phyloP scores from a whole-genome alignment of 1,140 invertebrate genomes.

The Marisa cornuarietis region DNA sequence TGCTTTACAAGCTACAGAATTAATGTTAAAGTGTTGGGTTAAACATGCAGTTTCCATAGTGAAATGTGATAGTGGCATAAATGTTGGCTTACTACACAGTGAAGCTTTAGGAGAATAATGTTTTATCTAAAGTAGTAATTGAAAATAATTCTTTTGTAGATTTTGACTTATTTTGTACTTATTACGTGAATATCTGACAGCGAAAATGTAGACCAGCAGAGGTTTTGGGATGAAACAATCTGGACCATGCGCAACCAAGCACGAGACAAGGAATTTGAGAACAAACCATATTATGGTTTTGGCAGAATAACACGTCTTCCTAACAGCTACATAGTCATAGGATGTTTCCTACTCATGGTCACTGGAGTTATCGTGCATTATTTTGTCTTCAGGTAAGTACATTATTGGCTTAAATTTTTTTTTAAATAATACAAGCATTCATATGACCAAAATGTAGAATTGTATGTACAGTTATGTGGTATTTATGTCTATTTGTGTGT shows the following conservation, averaged over 20 bases:
- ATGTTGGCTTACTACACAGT: not conserved
- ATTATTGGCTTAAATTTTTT: not conserved
- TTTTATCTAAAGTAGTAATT: not conserved
- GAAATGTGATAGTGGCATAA: not conserved
- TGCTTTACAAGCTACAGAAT: too few relatives aligned
- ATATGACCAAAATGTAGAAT: not conserved
- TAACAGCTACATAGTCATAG: conserved; percentile 13
- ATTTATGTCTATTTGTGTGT: not conserved
- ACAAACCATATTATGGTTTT: conserved; percentile 15
- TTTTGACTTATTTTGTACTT: not conserved
- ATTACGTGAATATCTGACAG: not conserved
- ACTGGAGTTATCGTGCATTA: conserved; percentile 1
- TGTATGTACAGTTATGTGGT: not conserved
- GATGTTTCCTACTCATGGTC: conserved; percentile 10
- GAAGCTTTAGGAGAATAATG: not conserved
- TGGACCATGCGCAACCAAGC: conserved; percentile 15
- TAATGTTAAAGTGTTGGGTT: too few relatives aligned
- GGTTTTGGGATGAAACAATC: conserved; percentile 20
- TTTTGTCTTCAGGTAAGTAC: not conserved
- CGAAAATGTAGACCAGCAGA: conserved; percentile 3
- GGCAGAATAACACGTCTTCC: not conserved
- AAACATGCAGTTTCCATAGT: too few relatives aligned
- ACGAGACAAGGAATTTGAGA: conserved; percentile 18
- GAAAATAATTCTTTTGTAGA: not conserved
- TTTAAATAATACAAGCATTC: not conserved